Evolutionary conservation across 2,888 invertebrate genomes (phyloP), one percentile per base, ranked within the genome.

Genomic region (Acanthoscelides obtectus): DNA sequence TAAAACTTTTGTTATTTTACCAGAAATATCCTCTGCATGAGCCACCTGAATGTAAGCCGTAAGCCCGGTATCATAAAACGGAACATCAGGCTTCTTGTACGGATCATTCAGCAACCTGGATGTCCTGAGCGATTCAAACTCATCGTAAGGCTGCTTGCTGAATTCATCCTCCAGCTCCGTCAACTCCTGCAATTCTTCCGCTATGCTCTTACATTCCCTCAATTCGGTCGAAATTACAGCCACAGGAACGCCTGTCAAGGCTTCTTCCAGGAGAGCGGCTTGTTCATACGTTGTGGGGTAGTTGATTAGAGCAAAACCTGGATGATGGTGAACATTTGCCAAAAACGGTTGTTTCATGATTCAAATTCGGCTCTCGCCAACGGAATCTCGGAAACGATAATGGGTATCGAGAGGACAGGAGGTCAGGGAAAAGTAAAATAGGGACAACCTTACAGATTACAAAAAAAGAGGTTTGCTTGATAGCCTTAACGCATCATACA

Each of bases 211-310:
- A 8, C 71, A 69, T 2, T 70, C 68, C 20, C 72, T 74, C 22
- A 69, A 8, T 0, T 74, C 64, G 2, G 22, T 19, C 8, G 22
- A 19, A 19, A 72, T 70, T 4, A 69, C 81, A 6, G 89, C 88
- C 21, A 90, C 86, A 66, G 83, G 82, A 67, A 80, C 80, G 0
- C 90, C 90, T 12, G 88, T 87, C 79, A 92, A 85, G 0, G 86
- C 86, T 82, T 88, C 88, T 83, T 92, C 92, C 45, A 92, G 81
- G 66, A 88, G 84, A 76, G 87, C 86, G 65, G 90, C 89, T 82
- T 91, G 89, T 25, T 87, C 83, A 72, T 89, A 88, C 5, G 85
- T 87, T 72, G 86, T 87, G 0, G 92, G 92, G 79, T 89, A 92
- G 81, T 92, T 90, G 66, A 91, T 83, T 68, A 92, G 84, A n/a